A percentile compares a stretch with the other conserved stretches of the same genome.
phyloP scores from a whole-genome alignment of 2,113 vertebrate species.

The Parus major region DNA sequence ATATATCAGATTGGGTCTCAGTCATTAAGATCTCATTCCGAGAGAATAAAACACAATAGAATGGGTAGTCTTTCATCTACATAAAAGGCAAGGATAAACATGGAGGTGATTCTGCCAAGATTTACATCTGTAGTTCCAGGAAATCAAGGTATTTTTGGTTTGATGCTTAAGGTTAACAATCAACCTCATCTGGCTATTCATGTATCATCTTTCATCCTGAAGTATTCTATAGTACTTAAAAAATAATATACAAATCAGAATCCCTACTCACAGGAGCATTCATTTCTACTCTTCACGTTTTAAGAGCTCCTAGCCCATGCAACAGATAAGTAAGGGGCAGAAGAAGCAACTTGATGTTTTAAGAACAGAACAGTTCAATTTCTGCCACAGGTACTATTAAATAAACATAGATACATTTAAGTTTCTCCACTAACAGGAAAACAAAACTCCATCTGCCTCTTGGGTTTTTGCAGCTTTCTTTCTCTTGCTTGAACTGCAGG shows the following conservation, averaged over 20 bases:
- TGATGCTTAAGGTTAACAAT: slow-evolving; percentile 8
- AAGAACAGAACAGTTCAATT: not conserved
- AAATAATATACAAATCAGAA: slow-evolving; percentile 18
- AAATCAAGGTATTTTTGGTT: slow-evolving; percentile 48
- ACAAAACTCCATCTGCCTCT: not conserved
- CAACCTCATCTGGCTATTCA: not conserved
- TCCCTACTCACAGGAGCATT: not conserved
- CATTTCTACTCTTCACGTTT: not conserved
- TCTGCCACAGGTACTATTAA: not conserved
- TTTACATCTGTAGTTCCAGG: slow-evolving; percentile 38
- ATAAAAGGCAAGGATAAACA: slow-evolving; percentile 40
- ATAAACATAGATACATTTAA: not conserved
- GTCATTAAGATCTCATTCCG: slow-evolving; percentile 31
- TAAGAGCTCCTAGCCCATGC: not conserved
- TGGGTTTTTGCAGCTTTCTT: not conserved
- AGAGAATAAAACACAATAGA: slow-evolving; percentile 36
- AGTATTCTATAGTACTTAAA: not conserved
- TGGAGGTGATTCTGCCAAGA: slow-evolving; percentile 28
- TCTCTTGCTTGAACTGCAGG: not conserved
- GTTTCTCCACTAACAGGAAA: not conserved
- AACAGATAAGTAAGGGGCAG: not conserved
- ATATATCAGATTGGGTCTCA: slow-evolving; percentile 23
- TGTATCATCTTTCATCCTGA: not conserved
- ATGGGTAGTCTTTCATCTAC: slow-evolving; percentile 3
- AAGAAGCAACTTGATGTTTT: not conserved